Percentiles rank a stretch among this genome's conserved stretches.
These are phyloP conservation scores for Euura saliciscinereae DNA, from an alignment of 1,140 invertebrate genomes.

Conservation along the genomic window DNA sequence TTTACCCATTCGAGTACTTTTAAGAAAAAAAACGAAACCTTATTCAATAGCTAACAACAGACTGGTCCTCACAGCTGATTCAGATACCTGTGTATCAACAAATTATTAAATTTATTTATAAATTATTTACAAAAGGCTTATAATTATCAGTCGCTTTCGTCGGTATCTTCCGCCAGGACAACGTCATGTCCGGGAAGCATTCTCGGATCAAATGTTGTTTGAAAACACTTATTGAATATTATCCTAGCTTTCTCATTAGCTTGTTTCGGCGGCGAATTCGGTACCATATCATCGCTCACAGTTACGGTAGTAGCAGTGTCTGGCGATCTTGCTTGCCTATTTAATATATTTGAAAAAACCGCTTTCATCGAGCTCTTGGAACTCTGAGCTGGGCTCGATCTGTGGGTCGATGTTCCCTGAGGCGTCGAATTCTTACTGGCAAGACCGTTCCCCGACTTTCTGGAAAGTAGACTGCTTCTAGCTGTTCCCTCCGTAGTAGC, in stretches of 20 bases:
- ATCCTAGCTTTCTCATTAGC: constrained; percentile 53
- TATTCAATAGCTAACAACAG: too few species aligned
- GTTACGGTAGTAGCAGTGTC: constrained; percentile 18
- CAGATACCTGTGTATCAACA: too few species aligned
- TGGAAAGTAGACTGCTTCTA: too few species aligned
- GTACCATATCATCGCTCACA: constrained; percentile 53
- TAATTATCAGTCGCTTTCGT: constrained; percentile 43
- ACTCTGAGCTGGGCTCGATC: constrained; percentile 10
- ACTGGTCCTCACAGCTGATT: too few species aligned
- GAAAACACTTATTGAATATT: constrained; percentile 71
- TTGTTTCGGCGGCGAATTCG: constrained; percentile 56
- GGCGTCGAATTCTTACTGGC: too few species aligned
- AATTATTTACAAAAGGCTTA: constrained; percentile 3
- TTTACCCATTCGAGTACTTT: too few species aligned
- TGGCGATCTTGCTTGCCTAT: constrained; percentile 21
- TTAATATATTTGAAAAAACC: constrained; percentile 20
- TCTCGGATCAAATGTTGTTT: constrained; percentile 67
- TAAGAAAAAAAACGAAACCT: too few species aligned
- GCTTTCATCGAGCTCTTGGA: background rate
- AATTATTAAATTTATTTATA: too few species aligned
- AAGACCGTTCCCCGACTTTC: too few species aligned
- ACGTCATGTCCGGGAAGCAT: constrained; percentile 56
- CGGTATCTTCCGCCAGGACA: constrained; percentile 68
- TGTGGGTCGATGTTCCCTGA: background rate
- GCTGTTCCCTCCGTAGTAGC: too few species aligned